Evolutionary conservation across 2,797 vertebrate species (phyloP), one percentile per base, ranked within the genome.

Genomic region (Hippocampus kuda): DNA sequence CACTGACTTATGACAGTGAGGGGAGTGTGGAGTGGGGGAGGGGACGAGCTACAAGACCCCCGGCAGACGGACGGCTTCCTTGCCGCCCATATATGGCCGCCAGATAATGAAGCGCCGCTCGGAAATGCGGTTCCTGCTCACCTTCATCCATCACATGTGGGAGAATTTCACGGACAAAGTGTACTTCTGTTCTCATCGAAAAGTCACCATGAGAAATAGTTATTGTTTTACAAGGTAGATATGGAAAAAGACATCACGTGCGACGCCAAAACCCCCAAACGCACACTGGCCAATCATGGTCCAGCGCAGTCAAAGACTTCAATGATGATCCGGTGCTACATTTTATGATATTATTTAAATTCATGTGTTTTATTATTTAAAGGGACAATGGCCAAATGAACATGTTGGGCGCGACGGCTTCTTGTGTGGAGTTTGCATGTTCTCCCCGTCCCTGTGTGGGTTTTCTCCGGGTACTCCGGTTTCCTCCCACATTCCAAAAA

Each of bases 1-100:
- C 75, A 77, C 79, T 81, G 83, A 83, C 84, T 89, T 88, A 85
- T 88, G 88, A 88, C 81, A 83, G 81, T 75, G 77, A 79, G 78
- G 75, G 42, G 63, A 65, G 59, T 38, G 27, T 18, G 27, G 16
- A 60, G 57, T 9, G 2, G 57, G 57, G 57, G 27, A 26, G 27
- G 51, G 57, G 1, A 16, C 11, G 24, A 13, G 54, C 24, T 0
- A 60, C 30, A 60, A 60, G 59, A 60, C 59, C 59, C 59, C 59
- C 27, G 59, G 59, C 83, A 81, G 79, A 79, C 77, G 70, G 81
- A 78, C 73, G 53, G 70, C 75, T 79, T 74, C 72, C 73, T 75
- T 57, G 4, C 71, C 66, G 75, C 4, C 59, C 68, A 81, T 79
- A 87, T 84, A 79, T 72, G 70, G 68, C 49, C 30, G 22, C 12